Percentiles rank a stretch among this genome's conserved stretches.
Conservation (phyloP, 1,140 invertebrate species). For the Cydia splendana region DNA sequence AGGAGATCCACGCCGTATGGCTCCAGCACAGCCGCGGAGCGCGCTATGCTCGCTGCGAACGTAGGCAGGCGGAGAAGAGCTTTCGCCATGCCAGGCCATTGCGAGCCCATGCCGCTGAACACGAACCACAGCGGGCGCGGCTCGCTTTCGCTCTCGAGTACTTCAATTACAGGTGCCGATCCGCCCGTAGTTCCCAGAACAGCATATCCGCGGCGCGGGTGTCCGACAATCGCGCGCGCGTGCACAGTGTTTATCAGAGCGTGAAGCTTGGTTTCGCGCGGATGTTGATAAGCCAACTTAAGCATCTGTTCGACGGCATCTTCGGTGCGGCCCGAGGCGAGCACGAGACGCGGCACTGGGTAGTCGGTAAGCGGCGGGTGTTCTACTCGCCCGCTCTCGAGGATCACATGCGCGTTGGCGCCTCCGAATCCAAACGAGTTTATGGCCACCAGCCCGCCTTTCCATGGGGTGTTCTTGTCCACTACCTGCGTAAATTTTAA, state of each 20-base stretch:
- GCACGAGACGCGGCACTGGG: conserved; percentile 85
- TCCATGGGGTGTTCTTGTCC: conserved; percentile 88
- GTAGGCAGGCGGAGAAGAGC: conserved; percentile 89
- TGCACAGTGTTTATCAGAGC: conserved; percentile 89
- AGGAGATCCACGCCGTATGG: conserved; percentile 90
- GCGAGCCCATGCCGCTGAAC: conserved; percentile 98
- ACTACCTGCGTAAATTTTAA: conserved; percentile 83
- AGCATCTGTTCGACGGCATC: conserved; percentile 87
- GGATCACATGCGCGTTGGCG: conserved; percentile 95
- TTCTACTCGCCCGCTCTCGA: conserved; percentile 83
- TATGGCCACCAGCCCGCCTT: conserved; percentile 91
- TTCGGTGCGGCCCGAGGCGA: conserved; percentile 92
- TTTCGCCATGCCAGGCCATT: conserved; percentile 97
- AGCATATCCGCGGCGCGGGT: conserved; percentile 88
- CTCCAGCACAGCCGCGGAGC: conserved; percentile 85
- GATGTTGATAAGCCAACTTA: conserved; percentile 81
- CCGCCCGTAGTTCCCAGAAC: conserved; percentile 78
- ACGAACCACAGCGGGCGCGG: conserved; percentile 93
- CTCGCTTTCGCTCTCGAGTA: conserved; percentile 65
- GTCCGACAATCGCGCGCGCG: conserved; percentile 83
- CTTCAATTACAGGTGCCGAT: conserved; percentile 56
- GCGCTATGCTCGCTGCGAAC: conserved; percentile 89
- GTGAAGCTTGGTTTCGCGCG: conserved; percentile 87
- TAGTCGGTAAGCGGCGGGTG: conserved; percentile 69
- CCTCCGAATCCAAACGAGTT: conserved; percentile 99